Conservation (phyloP, 2,797 vertebrate species). For the Stomatorhinus walkeri region DNA sequence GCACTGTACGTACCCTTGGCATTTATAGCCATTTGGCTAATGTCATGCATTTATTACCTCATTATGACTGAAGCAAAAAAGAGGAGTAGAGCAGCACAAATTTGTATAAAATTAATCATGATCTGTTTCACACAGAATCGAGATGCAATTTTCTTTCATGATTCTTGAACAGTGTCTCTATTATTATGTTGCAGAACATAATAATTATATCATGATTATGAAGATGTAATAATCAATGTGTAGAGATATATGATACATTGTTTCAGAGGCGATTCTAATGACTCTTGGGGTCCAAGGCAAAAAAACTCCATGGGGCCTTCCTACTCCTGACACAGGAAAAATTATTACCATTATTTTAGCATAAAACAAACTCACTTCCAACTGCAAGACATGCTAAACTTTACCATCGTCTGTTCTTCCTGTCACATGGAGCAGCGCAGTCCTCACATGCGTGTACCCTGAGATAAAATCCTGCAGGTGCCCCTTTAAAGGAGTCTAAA, state of each 20-base stretch:
- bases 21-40: not conserved
- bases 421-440: not conserved
- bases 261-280: not conserved
- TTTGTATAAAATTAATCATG: not conserved
- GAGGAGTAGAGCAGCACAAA: not conserved
- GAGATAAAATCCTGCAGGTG: not conserved
- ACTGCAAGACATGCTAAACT: not conserved
- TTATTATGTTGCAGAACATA: not conserved
- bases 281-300: not conserved
- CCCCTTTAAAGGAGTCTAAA: not conserved
- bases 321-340: not conserved
- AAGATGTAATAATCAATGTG: not conserved
- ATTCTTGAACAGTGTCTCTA: not conserved
- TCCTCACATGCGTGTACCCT: not conserved
- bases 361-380: not conserved
- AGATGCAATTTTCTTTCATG: not conserved
- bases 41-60: not conserved
- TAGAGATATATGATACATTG: not conserved
- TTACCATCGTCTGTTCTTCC: not conserved
- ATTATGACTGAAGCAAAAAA: not conserved
- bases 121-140: not conserved
- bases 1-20: not conserved
- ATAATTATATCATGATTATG: not conserved
- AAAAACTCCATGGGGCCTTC: not conserved
- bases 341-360: not conserved